Base-by-base conservation (phyloP, 64 coral and sea anemone species). In the Acropora tenuis region DNA sequence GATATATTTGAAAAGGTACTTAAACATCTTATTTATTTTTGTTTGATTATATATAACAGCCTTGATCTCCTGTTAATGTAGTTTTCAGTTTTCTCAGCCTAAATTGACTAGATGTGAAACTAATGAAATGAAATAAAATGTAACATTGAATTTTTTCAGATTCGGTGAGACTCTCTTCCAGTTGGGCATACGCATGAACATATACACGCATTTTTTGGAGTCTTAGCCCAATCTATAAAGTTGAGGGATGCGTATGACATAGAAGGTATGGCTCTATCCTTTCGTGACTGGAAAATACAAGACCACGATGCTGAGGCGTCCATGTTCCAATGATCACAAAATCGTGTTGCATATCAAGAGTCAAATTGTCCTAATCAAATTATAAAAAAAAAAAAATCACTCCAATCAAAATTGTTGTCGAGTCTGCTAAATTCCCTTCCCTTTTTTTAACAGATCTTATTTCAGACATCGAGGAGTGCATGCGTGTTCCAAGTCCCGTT, bases 241-340 rank as follows among this genome's bases (percentile, higher is more conserved):
- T 43, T 76, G 74, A 46, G 74, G 41, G 74, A 47, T 44, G 74
- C 74, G 10, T 76, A 76, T 76, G 74, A 76, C 43, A 45, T 76
- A 12, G 41, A 46, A 76, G 43, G 74, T 76, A 76, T 42, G 61
- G 1, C 16, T 66, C 4, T 66, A 66, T 66, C 61, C 8, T 66
- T 66, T 66, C 16, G 1, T 66, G 61, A 66, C 61, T 66, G 61
- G 16, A 66, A 66, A 66, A 66, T 66, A 66, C 61, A 18, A 18
- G 61, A 66, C 10, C 61, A 2, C 61, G 10, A 66, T 66, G 61
- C 61, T 66, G 16, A 4, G 61, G 61, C 16, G 2, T 66, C 10
- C 61, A 66, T 15, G 16, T 66, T 4, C 8, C 61, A 15, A 66
- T 66, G 4, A 66, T 66, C 16, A 18, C 61, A 66, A 66, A 66